Conservation (phyloP, 53 echinoderm and acorn worm species). For the Echinometra lucunter region DNA sequence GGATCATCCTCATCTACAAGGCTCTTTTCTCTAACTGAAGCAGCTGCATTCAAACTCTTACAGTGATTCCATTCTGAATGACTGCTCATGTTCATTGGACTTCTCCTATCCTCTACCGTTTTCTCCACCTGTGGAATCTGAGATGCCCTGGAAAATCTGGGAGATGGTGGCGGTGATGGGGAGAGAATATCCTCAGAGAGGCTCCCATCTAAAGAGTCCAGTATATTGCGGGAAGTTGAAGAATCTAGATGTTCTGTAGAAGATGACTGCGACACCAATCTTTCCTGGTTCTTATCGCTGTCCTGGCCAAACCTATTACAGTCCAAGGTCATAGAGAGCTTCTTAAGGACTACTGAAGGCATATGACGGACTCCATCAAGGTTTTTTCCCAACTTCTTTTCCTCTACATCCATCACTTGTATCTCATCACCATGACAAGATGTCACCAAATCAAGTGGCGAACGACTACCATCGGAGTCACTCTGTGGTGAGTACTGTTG, state of each 20-base stretch:
- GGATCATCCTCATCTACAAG: neutral
- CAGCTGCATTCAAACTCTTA: neutral
- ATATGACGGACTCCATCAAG: neutral
- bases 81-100: neutral
- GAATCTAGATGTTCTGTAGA: neutral
- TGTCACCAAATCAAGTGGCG: neutral
- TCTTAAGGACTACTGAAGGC: neutral
- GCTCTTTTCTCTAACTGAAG: neutral
- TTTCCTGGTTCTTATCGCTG: neutral
- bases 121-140: slow-evolving; percentile 12
- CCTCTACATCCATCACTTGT: neutral
- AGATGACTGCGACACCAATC: neutral
- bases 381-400: neutral
- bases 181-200: slow-evolving; percentile 41
- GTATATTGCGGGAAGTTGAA: neutral
- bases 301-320: neutral
- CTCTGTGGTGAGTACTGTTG: neutral
- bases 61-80: neutral
- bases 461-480: slow-evolving; percentile 8
- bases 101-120: neutral
- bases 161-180: slow-evolving; percentile 65
- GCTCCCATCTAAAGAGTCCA: slow-evolving; percentile 14
- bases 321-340: neutral
- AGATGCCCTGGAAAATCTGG: slow-evolving; percentile 20
- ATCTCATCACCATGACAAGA: slow-evolving; percentile 1